Conservation (phyloP, 2,797 vertebrate species). For the Hypotaenidia okinawae region DNA sequence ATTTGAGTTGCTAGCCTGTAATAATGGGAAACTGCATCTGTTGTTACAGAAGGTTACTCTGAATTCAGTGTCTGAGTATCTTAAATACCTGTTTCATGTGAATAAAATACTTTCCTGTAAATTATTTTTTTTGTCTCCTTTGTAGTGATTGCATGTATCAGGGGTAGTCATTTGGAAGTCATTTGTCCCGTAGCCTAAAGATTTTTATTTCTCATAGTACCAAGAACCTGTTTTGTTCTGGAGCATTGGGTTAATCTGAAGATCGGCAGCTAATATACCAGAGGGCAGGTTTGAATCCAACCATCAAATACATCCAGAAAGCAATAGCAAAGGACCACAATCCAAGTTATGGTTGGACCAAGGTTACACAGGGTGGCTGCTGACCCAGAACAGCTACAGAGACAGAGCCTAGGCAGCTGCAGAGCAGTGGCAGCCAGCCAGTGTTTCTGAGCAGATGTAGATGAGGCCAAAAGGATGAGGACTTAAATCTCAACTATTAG, state of each 20-base stretch:
- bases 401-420: neutral
- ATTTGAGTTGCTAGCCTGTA: neutral
- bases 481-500: neutral
- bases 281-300: neutral
- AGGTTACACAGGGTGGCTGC: neutral
- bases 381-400: neutral
- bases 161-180: neutral
- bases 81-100: neutral
- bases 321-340: neutral
- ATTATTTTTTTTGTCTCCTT: neutral
- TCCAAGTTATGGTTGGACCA: neutral
- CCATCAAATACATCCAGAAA: neutral
- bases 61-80: neutral
- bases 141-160: neutral
- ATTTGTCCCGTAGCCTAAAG: neutral
- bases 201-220: neutral
- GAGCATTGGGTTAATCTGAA: neutral
- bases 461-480: neutral
- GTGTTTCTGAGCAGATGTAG: neutral
- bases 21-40: neutral
- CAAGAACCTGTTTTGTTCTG: neutral
- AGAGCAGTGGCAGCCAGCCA: conserved; percentile 9
- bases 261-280: neutral
- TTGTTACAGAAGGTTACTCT: neutral
- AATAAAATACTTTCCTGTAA: conserved; percentile 1